These are phyloP conservation scores for Platysteira castanea DNA, from an alignment of 2,113 vertebrate species.

Conservation along the genomic window DNA sequence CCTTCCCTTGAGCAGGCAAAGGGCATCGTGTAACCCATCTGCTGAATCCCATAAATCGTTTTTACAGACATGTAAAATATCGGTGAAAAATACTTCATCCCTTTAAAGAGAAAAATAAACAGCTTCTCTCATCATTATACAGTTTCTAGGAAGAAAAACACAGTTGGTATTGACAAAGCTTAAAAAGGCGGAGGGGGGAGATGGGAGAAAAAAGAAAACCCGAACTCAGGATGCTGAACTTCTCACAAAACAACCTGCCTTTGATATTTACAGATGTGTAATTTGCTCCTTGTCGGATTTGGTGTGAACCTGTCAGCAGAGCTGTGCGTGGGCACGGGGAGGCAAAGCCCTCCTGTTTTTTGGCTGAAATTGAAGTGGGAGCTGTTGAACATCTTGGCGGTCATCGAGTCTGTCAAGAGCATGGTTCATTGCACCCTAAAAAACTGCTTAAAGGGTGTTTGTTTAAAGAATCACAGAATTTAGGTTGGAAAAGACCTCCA, in stretches of 20 bases:
- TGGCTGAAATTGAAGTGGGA: background rate
- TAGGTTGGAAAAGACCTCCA: background rate
- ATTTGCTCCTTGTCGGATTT: constrained; percentile 53
- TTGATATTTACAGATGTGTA: constrained; percentile 62
- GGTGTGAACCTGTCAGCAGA: background rate
- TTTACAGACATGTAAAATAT: constrained; percentile 43
- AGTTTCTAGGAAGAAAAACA: constrained; percentile 47
- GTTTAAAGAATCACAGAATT: background rate
- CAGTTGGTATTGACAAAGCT: constrained; percentile 57
- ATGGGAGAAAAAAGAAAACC: background rate
- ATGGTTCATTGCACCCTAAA: background rate
- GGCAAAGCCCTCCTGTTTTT: background rate
- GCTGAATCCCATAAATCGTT: constrained; percentile 41
- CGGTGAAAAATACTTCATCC: constrained; percentile 35
- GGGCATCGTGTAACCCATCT: background rate
- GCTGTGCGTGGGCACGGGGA: fast-evolving
- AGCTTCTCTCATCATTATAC: constrained; percentile 41
- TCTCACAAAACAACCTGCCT: constrained; percentile 36
- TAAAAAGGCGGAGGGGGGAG: background rate
- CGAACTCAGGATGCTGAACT: constrained; percentile 18
- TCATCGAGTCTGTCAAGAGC: background rate
- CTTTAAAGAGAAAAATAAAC: constrained; percentile 60
- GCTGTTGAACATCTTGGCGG: background rate
- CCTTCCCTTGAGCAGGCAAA: constrained; percentile 7
- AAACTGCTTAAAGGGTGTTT: background rate